A percentile compares a stretch with the other conserved stretches of the same genome.
Evolutionary conservation across 2,888 invertebrate genomes (phyloP).

Genomic region (Campoplex capitator): DNA sequence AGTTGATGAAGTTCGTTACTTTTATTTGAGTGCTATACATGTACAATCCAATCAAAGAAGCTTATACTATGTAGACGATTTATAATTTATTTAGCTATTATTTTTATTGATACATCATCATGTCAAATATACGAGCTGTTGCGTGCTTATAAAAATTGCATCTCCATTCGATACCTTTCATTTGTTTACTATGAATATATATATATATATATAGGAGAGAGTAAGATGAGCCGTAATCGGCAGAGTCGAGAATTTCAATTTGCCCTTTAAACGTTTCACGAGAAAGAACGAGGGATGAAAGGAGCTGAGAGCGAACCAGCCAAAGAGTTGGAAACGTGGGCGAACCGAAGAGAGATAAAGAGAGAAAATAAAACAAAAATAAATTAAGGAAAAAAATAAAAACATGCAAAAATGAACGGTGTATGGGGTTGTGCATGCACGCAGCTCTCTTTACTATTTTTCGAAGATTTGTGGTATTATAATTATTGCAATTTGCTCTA

Average conservation of each 20-base stretch:
- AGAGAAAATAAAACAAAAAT: conserved; percentile 31
- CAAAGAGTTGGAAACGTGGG: conserved; percentile 40
- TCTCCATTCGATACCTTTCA: not conserved
- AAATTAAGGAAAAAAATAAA: conserved; percentile 27
- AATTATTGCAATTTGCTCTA: not conserved
- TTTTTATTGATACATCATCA: not conserved
- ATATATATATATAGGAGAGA: not conserved
- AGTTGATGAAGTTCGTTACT: not conserved
- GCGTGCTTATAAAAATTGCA: not conserved
- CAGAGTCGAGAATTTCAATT: conserved; percentile 69
- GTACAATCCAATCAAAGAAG: not conserved
- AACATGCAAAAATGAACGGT: not conserved
- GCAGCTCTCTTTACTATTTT: not conserved
- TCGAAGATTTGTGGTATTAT: not conserved
- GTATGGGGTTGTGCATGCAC: conserved; percentile 8
- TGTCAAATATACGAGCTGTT: not conserved
- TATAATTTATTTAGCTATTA: not conserved
- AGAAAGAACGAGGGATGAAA: conserved; percentile 53
- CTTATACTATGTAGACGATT: not conserved
- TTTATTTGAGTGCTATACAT: not conserved
- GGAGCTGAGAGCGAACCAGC: not conserved
- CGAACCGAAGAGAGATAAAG: conserved; percentile 3
- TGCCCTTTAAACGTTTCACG: conserved; percentile 68
- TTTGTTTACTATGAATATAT: conserved; percentile 13
- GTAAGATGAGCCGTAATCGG: conserved; percentile 56